A percentile compares a stretch with the other conserved stretches of the same genome.
Evolutionary conservation across 1,140 invertebrate species (phyloP).

Genomic region (Drosophila kurseongensis): DNA sequence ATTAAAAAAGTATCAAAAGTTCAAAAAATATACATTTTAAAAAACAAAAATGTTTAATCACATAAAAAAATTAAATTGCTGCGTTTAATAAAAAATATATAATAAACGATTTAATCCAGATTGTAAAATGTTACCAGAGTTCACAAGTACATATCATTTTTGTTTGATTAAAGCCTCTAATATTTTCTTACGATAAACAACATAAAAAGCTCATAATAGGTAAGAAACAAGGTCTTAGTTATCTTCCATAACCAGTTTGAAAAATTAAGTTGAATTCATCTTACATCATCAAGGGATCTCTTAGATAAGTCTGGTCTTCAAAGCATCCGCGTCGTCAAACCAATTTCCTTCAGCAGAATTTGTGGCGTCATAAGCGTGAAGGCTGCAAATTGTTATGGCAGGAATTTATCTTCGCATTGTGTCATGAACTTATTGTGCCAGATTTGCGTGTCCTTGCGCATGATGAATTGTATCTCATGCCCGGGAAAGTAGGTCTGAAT

Average conservation of each 20-base stretch:
- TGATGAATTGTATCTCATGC: conserved; percentile 35
- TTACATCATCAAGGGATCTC: conserved; percentile 2
- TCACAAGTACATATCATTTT: too few species aligned
- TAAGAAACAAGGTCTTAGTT: background rate
- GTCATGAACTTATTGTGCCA: conserved; percentile 47
- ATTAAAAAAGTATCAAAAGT: background rate
- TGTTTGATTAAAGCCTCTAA: too few species aligned
- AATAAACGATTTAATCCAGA: too few species aligned
- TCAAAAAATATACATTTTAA: background rate
- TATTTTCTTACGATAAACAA: too few species aligned
- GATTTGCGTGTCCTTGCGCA: conserved; percentile 45
- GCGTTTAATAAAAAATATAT: too few species aligned
- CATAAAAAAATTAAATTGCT: background rate
- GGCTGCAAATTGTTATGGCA: conserved; percentile 36
- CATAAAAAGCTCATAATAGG: background rate
- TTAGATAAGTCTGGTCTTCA: conserved; percentile 14
- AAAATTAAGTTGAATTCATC: too few species aligned
- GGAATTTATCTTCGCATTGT: conserved; percentile 21
- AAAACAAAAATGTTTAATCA: background rate
- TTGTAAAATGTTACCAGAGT: too few species aligned
- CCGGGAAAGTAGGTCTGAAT: conserved; percentile 1
- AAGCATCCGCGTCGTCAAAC: conserved; percentile 6
- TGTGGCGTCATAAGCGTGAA: conserved; percentile 8
- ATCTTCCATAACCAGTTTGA: background rate
- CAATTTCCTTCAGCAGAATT: conserved; percentile 4